Evolutionary conservation across 2,113 vertebrate genomes (phyloP), one percentile per base, ranked within the genome.

Genomic region (Hystrix brachyura): DNA sequence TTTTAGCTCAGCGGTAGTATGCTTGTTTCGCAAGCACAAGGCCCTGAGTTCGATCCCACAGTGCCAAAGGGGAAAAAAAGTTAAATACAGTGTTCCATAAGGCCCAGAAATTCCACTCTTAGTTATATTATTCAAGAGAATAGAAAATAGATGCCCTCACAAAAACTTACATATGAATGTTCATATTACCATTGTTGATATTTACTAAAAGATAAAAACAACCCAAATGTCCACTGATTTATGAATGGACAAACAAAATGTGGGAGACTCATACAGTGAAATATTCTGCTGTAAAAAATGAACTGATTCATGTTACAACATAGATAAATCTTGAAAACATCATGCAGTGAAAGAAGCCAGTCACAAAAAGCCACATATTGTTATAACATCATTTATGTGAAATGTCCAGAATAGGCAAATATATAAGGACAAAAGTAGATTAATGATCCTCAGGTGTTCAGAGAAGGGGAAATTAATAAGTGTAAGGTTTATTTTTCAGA

Each of bases 311-410:
- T 78, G 29, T 64, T 91, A 87, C 18, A 71, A 43, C 72, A 74
- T 29, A 76, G 46, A 76, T 67, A 21, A 94, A 74, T 34, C 43
- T 92, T 48, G 34, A 93, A 95, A 83, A 91, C 14, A 65, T 74
- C 76, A 78, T 51, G 34, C 78, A 84, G 12, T 90, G 21, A 90
- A 96, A 72, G 62, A 94, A 97, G 43, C 32, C 32, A 93, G 19
- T 80, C 87, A 93, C 1, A 78, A 51, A 67, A 79, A 79, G 34
- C 38, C 55, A 83, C 38, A 84, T 79, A 9, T 48, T 78, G 25
- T 84, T 84, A 87, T 88, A 48, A 72, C 93, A 91, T 29, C 21
- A 69, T 67, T 94, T 88, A 80, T 38, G 11, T 72, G 57, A 88
- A 80, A 72, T 91, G 10, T 81, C 48, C 25, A 91, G 34, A 81